Percentiles rank a stretch among this genome's conserved stretches.
These are phyloP conservation scores for Scaptodrosophila latifasciaeformis DNA, from an alignment of 2,888 invertebrate species.

Conservation along the genomic window DNA sequence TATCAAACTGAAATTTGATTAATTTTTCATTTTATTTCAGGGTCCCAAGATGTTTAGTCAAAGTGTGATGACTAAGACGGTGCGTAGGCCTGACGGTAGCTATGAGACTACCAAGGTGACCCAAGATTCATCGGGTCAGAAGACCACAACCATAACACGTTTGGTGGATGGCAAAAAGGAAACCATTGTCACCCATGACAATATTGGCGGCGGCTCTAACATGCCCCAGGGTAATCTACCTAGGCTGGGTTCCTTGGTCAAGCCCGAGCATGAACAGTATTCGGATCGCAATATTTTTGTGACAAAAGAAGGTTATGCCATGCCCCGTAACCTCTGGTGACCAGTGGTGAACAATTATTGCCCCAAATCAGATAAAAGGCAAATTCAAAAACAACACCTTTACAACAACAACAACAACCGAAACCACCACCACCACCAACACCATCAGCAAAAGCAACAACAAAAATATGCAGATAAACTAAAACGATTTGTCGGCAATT, in stretches of 20 bases:
- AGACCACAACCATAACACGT: slow-evolving; percentile 78
- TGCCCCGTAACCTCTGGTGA: slow-evolving; percentile 75
- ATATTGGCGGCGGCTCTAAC: slow-evolving; percentile 16
- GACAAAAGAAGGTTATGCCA: slow-evolving; percentile 75
- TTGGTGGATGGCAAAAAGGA: slow-evolving; percentile 71
- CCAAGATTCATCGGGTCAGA: slow-evolving; percentile 78
- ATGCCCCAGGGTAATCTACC: slow-evolving; percentile 9
- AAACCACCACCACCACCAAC: slow-evolving; percentile 52
- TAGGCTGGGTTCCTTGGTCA: background rate
- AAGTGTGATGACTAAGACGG: slow-evolving; percentile 77
- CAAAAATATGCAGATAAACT: slow-evolving; percentile 50
- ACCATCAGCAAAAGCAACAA: slow-evolving; percentile 54
- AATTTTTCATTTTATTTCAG: too few relatives aligned
- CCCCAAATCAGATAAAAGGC: slow-evolving; percentile 58
- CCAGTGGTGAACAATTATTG: slow-evolving; percentile 70
- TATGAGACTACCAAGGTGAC: slow-evolving; percentile 78
- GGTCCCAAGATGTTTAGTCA: slow-evolving; percentile 76
- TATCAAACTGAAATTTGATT: too few relatives aligned
- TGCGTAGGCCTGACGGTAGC: slow-evolving; percentile 78
- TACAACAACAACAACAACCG: slow-evolving; percentile 43
- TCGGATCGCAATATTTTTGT: slow-evolving; percentile 72
- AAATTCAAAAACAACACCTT: too few relatives aligned
- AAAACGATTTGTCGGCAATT: slow-evolving; percentile 59
- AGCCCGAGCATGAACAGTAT: slow-evolving; percentile 25
- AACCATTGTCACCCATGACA: slow-evolving; percentile 65